These are phyloP conservation scores for Cheumatopsyche charites DNA, from an alignment of 1,140 invertebrate genomes.

Conservation along the genomic window DNA sequence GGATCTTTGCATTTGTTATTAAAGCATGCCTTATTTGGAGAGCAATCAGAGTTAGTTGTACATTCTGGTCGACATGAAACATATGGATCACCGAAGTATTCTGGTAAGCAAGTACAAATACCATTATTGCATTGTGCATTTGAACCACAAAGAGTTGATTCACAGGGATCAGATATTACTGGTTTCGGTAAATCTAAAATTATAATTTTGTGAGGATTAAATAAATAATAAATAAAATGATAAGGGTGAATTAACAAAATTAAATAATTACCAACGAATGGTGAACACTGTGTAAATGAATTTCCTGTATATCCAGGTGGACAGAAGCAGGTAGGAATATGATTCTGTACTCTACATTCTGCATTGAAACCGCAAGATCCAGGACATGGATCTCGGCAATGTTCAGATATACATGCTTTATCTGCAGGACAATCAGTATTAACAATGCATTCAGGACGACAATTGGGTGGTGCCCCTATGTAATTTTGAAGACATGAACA, in stretches of 20 bases:
- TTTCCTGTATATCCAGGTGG: slow-evolving; percentile 72
- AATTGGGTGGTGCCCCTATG: slow-evolving; percentile 74
- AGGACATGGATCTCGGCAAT: slow-evolving; percentile 80
- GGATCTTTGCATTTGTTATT: slow-evolving; percentile 78
- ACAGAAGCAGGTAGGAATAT: slow-evolving; percentile 78
- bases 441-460: slow-evolving; percentile 61
- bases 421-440: slow-evolving; percentile 78
- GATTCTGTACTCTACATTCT: slow-evolving; percentile 78
- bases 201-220: not conserved
- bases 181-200: not conserved
- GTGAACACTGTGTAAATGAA: slow-evolving; percentile 69
- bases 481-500: slow-evolving; percentile 74
- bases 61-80: slow-evolving; percentile 69
- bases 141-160: slow-evolving; percentile 74
- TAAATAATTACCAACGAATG: slow-evolving; percentile 60
- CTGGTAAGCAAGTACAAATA: slow-evolving; percentile 65
- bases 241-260: not conserved
- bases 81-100: slow-evolving; percentile 70
- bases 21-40: slow-evolving; percentile 71
- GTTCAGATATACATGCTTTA: slow-evolving; percentile 77
- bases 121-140: slow-evolving; percentile 72
- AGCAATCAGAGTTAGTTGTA: slow-evolving; percentile 68
- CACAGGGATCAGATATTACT: slow-evolving; percentile 65
- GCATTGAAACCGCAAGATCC: slow-evolving; percentile 81
- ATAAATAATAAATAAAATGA: slow-evolving; percentile 31